Evolutionary conservation across 2,113 vertebrate species (phyloP).

Genomic region (Nyctibius bracteatus): DNA sequence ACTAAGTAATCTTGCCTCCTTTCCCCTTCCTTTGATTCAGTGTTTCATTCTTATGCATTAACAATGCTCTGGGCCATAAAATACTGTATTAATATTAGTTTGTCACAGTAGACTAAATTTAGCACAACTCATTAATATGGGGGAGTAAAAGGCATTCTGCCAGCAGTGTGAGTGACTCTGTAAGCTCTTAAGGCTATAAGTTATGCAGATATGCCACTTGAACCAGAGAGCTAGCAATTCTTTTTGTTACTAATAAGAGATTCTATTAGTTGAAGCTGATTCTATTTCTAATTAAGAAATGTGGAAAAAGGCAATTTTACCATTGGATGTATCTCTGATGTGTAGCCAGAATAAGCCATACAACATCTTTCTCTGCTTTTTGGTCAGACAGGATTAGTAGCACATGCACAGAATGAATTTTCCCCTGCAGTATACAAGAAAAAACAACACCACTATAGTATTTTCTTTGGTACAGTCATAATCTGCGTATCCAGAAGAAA

Average conservation of each 20-base stretch:
- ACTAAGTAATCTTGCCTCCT: slow-evolving; percentile 76
- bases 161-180: slow-evolving; percentile 73
- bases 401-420: slow-evolving; percentile 64
- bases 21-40: slow-evolving; percentile 71
- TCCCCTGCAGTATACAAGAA: slow-evolving; percentile 18
- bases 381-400: slow-evolving; percentile 62
- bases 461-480: neutral
- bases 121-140: slow-evolving; percentile 87
- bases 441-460: neutral
- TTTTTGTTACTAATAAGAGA: slow-evolving; percentile 81
- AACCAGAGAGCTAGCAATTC: slow-evolving; percentile 75
- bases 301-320: slow-evolving; percentile 73
- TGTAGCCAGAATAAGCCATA: slow-evolving; percentile 53
- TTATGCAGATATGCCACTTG: slow-evolving; percentile 83
- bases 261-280: slow-evolving; percentile 74
- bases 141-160: slow-evolving; percentile 81
- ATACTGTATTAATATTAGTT: slow-evolving; percentile 89
- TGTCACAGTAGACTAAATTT: slow-evolving; percentile 85
- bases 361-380: slow-evolving; percentile 44
- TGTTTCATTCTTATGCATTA: slow-evolving; percentile 81
- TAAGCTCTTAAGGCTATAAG: slow-evolving; percentile 81
- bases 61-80: slow-evolving; percentile 82
- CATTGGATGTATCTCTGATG: slow-evolving; percentile 55
- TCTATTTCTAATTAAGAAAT: slow-evolving; percentile 83
- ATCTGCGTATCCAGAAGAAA: slow-evolving; percentile 34